phyloP scores from a whole-genome alignment of 2,113 vertebrate genomes.

The Catharus fuscescens region DNA sequence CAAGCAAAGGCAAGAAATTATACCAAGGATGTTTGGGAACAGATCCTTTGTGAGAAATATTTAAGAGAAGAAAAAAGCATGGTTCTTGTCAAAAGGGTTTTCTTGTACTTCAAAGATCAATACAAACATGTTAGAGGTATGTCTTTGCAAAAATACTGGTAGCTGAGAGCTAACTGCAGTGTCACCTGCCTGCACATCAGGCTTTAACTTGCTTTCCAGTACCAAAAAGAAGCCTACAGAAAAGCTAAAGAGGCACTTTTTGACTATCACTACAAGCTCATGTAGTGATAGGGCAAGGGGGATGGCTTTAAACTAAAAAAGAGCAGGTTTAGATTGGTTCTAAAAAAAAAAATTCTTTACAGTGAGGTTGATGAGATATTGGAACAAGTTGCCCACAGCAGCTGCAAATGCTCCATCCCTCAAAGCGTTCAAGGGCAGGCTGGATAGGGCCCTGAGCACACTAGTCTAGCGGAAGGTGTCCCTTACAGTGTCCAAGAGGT shows the following conservation, averaged over 20 bases:
- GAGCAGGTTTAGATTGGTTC: neutral
- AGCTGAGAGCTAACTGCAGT: neutral
- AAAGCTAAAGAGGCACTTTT: neutral
- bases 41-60: neutral
- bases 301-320: neutral
- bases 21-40: neutral
- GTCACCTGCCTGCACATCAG: neutral
- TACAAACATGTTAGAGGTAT: neutral
- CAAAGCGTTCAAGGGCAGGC: neutral
- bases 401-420: neutral
- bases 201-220: neutral
- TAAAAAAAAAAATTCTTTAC: neutral
- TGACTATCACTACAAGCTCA: neutral
- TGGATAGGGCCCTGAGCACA: neutral
- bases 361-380: neutral
- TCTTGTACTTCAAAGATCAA: conserved; percentile 6
- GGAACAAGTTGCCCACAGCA: neutral
- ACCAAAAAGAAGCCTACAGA: neutral
- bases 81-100: neutral
- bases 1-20: neutral
- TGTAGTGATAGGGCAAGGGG: neutral
- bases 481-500: neutral
- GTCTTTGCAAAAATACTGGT: neutral
- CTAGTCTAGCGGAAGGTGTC: neutral
- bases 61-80: neutral